Evolutionary conservation across 2,113 vertebrate genomes (phyloP).

Genomic region (Lethenteron camtschaticum): DNA sequence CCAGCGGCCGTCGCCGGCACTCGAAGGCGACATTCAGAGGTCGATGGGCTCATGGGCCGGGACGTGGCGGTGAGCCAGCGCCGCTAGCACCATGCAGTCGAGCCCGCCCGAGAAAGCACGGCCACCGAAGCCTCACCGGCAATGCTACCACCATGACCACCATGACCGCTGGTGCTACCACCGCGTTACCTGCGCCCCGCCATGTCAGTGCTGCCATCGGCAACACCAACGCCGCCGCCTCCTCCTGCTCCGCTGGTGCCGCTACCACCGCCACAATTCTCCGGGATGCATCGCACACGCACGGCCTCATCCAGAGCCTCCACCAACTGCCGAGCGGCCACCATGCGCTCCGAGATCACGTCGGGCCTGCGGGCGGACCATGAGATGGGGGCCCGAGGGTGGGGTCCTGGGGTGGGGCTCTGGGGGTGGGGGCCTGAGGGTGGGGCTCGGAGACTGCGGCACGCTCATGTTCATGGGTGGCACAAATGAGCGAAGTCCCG

Average conservation of each 20-base stretch:
- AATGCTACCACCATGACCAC: too few species aligned
- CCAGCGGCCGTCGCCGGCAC: constrained; percentile 17
- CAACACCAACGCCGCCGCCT: too few species aligned
- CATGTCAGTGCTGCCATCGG: too few species aligned
- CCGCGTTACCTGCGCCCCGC: too few species aligned
- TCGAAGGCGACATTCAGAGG: constrained; percentile 77
- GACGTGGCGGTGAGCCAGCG: constrained; percentile 47
- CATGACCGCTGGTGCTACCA: too few species aligned
- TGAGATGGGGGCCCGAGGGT: too few species aligned
- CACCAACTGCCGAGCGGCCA: constrained; percentile 24
- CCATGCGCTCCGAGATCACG: background rate
- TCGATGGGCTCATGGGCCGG: constrained; percentile 50
- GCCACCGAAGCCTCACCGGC: constrained; percentile 20
- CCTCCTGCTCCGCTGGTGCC: background rate
- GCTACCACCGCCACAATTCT: constrained; percentile 8
- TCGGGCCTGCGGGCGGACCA: too few species aligned
- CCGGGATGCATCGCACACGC: constrained; percentile 31
- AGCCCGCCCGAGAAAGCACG: constrained; percentile 68
- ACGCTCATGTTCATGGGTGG: too few species aligned
- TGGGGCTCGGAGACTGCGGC: too few species aligned
- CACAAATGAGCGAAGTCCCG: too few species aligned
- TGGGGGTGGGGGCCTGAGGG: too few species aligned
- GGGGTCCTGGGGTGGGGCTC: too few species aligned
- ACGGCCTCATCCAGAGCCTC: constrained; percentile 40
- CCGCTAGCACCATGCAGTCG: constrained; percentile 67